Evolutionary conservation across 2,888 invertebrate species (phyloP), one percentile per base, ranked within the genome.

Genomic region (Glyphotaelius pellucidus): DNA sequence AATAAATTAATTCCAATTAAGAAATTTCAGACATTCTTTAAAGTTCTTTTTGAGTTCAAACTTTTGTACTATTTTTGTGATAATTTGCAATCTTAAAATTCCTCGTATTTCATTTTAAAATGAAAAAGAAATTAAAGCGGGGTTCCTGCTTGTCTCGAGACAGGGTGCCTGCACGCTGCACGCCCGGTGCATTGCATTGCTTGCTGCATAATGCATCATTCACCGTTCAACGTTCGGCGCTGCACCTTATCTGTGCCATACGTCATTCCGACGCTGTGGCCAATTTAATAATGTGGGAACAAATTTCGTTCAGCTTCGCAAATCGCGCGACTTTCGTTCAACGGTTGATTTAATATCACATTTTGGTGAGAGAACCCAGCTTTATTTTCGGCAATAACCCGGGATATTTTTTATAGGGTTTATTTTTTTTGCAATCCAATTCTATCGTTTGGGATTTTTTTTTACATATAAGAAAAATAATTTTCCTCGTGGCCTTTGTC

Each of bases 281-380:
- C 86, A 42, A 86, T 86, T 86, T 86, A 86, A 86, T 67, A 67
- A 67, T 25, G 67, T 30, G n/a, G n/a, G 86, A 86, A 86, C 86
- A 47, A 86, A 86, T 86, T 42, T 47, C 86, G 42, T 86, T 86
- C 86, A 47, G 47, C 86, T 15, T 86, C 86, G 5, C 47, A n/a
- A 30, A 9, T 86, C 42, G 38, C 86, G 9, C 19, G 67, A 67
- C 25, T n/a, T 9, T 67, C 4, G 9, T n/a, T 67, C 25, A 67
- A 67, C 67, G 67, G 9, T 67, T 67, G 67, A 67, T 67, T 67
- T 67, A 67, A 67, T 67, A n/a, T n/a, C 67, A 7, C 67, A 2
- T n/a, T 67, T 25, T n/a, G 25, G 25, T 67, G 67, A 67, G 9
- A n/a, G 25, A 67, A 67, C 25, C 25, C 25, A 9, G 67, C 67